A percentile compares a stretch with the other conserved stretches of the same genome.
These are phyloP conservation scores for Wiebesia pumilae DNA, from an alignment of 1,140 invertebrate genomes.

Conservation along the genomic window DNA sequence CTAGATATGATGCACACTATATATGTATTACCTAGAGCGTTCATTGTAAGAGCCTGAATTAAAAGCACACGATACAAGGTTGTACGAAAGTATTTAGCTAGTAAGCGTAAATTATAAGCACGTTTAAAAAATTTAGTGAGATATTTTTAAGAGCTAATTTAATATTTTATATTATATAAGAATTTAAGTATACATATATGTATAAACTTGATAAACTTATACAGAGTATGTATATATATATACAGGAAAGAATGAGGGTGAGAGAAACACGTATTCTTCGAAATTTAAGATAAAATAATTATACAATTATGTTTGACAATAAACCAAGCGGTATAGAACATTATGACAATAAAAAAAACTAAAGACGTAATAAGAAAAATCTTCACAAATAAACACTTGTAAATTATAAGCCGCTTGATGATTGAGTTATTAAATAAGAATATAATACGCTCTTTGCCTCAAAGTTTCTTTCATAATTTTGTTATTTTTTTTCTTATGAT, in stretches of 20 bases:
- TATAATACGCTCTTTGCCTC: constrained; percentile 17
- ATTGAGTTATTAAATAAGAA: background rate
- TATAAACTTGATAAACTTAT: constrained; percentile 27
- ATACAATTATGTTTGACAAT: constrained; percentile 39
- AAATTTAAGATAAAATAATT: background rate
- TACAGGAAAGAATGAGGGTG: background rate
- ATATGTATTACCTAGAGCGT: background rate
- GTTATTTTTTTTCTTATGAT: background rate
- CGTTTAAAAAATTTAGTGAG: constrained; percentile 65
- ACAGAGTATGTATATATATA: constrained; percentile 24
- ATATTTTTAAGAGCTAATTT: constrained; percentile 74
- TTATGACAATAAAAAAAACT: constrained; percentile 56
- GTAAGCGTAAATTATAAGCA: constrained; percentile 66
- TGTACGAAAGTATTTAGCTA: constrained; percentile 74
- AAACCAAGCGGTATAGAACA: constrained; percentile 35
- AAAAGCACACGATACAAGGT: constrained; percentile 66
- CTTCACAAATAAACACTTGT: background rate
- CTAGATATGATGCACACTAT: background rate
- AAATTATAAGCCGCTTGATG: background rate
- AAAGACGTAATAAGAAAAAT: background rate
- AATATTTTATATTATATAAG: constrained; percentile 65
- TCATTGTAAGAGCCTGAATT: constrained; percentile 34
- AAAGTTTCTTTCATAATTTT: background rate
- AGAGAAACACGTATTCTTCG: background rate
- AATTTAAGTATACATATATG: background rate